Base-by-base conservation (phyloP, 1,140 invertebrate species). In the Halictus rubicundus region DNA sequence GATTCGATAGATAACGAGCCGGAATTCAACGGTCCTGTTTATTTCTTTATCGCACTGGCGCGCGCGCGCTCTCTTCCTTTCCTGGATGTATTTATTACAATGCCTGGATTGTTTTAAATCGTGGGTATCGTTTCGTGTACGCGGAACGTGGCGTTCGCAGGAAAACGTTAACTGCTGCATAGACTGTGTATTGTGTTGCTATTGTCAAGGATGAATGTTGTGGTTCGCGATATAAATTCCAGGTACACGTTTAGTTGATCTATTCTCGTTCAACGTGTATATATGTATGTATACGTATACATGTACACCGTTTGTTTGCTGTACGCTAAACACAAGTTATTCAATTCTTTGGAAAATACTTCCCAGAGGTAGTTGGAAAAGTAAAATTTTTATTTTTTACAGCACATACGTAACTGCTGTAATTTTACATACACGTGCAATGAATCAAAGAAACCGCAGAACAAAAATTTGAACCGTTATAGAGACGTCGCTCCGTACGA, bases 401-500 rank as follows among this genome's bases (percentile, higher is more conserved):
- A 96, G 95, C 94, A 93, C 90, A 96, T 95, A 91, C 92, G 94
- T 89, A 92, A 89, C 87, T 95, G 94, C 88, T 92, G 91, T 73
- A 95, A 93, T 89, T 95, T 94, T 85, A 93, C 96, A 52, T 97
- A 96, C 85, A 95, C 95, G 57, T 95, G 94, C 83, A 91, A 94
- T 64, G 97, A 97, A 93, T 97, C 97, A 6, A 95, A 95, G 88
- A 97, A 96, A 89, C 94, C 95, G 63, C 94, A 96, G 89, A 98
- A 98, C 90, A 96, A 95, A 91, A 94, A 93, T 78, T 92, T 98
- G 82, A 99, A 99, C 93, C 95, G 98, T 84, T 99, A 99, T 90
- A 94, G 97, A 91, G 98, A 99, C 96, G 98, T 99, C 1, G 97
- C 96, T 89, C 98, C 98, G 42, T 99, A 97, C 91, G 97, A 99